These are phyloP conservation scores for Ascaphus truei DNA, from an alignment of 2,113 vertebrate genomes.

Conservation along the genomic window DNA sequence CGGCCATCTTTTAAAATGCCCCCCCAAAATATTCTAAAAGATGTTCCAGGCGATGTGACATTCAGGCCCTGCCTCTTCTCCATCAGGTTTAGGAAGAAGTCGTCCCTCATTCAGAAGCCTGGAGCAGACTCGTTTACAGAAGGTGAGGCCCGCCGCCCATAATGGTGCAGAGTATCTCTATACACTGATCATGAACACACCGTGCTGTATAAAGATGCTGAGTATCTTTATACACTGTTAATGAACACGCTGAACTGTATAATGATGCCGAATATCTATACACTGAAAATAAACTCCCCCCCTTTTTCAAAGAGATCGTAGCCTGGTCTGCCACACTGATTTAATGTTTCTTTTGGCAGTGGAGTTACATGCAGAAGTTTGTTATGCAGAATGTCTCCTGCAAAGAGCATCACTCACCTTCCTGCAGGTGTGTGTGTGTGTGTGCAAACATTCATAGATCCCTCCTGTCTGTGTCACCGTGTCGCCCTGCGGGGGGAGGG, in stretches of 20 bases:
- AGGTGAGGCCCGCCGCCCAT: constrained; percentile 64
- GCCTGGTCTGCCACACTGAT: too few species aligned
- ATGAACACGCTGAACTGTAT: background rate
- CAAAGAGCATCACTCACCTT: constrained; percentile 77
- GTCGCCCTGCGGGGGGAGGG: too few species aligned
- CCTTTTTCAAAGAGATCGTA: too few species aligned
- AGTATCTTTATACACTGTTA: background rate
- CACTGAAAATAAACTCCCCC: too few species aligned
- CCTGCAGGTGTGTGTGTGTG: constrained; percentile 57
- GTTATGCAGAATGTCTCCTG: constrained; percentile 74
- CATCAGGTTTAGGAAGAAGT: constrained; percentile 67
- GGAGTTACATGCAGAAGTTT: constrained; percentile 74
- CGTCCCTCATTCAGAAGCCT: constrained; percentile 49
- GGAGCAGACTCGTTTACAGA: constrained; percentile 56
- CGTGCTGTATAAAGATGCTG: background rate
- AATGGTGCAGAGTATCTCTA: too few species aligned
- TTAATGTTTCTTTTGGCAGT: constrained; percentile 47
- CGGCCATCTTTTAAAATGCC: too few species aligned
- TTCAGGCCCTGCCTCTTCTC: too few species aligned
- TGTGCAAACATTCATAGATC: too few species aligned
- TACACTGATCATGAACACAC: background rate
- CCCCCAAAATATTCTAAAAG: too few species aligned
- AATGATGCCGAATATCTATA: background rate
- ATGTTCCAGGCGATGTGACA: too few species aligned
- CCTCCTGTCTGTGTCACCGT: too few species aligned